These are phyloP conservation scores for human DNA, from an alignment of 2,113 vertebrate genomes.

Conservation along the genomic window GRCh38 chr5:83663001-83663500, in stretches of 20 bases:
- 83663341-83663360: background rate
- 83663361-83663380: background rate
- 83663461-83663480: background rate
- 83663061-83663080: background rate
- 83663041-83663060: background rate
- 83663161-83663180: background rate
- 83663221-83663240: background rate
- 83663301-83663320: background rate
- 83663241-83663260: background rate
- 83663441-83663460: background rate
- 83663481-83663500: background rate
- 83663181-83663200: background rate
- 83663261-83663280: background rate
- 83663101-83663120: background rate
- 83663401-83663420: too few species aligned
- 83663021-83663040: background rate
- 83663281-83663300: background rate
- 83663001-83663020: background rate
- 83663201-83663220: background rate
- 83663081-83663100: too few species aligned
- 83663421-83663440: background rate
- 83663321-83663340: background rate
- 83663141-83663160: fast-evolving
- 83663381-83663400: background rate
- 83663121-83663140: fast-evolving